A percentile compares a stretch with the other conserved stretches of the same genome.
These are phyloP conservation scores for Mus spretus DNA, from an alignment of 2,797 vertebrate species.

Conservation along the genomic window DNA sequence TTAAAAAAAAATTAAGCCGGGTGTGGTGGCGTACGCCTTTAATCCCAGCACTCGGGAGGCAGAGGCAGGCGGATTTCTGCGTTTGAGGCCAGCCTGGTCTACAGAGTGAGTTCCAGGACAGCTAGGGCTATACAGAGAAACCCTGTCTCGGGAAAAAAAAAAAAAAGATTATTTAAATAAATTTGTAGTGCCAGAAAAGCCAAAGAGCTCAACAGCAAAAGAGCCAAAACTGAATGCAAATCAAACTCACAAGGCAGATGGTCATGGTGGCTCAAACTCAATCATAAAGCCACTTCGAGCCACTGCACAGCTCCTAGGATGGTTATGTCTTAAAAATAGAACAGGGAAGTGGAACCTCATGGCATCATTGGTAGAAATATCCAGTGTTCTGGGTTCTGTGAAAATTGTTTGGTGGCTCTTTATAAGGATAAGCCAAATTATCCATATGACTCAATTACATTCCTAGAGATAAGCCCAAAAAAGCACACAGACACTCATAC, in stretches of 20 bases:
- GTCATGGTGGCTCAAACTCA: neutral
- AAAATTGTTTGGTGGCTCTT: neutral
- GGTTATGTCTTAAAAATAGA: neutral
- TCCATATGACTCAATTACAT: neutral
- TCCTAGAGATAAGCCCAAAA: neutral
- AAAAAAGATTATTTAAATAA: too few species aligned
- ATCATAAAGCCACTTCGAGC: neutral
- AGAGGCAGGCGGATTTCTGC: too few species aligned
- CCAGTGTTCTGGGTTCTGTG: neutral
- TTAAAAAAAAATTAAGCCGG: too few species aligned
- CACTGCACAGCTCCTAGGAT: neutral
- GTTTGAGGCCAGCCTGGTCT: too few species aligned
- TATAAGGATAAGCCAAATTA: neutral
- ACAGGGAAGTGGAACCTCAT: too few species aligned
- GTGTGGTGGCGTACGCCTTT: too few species aligned
- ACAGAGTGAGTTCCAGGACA: too few species aligned
- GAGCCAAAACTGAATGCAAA: neutral
- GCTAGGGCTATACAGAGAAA: too few species aligned
- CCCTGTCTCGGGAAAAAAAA: too few species aligned
- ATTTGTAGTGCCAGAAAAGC: neutral
- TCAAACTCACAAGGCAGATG: neutral
- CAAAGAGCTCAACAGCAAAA: neutral
- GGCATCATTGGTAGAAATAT: neutral
- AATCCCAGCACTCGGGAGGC: too few species aligned
- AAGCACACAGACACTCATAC: neutral